These are phyloP conservation scores for Pseudonaja textilis DNA, from an alignment of 2,113 vertebrate genomes.

Conservation along the genomic window DNA sequence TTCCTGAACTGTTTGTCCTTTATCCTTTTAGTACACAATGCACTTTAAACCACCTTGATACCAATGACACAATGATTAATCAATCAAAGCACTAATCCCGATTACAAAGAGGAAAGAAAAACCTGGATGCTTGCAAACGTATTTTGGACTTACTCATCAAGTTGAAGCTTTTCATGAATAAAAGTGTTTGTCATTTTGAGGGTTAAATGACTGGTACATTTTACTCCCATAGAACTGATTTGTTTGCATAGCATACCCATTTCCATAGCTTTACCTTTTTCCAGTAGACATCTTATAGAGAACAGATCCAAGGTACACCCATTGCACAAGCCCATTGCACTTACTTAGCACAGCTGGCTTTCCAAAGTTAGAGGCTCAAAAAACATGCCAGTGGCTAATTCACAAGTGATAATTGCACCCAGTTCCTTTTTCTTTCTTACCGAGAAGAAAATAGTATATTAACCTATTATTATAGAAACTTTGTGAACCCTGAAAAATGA, in stretches of 20 bases:
- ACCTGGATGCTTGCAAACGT: fast-evolving
- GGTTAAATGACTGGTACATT: constrained; percentile 36
- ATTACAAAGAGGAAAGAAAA: neutral
- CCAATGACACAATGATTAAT: neutral
- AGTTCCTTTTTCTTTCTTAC: constrained; percentile 32
- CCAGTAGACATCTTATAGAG: neutral
- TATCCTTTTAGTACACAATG: neutral
- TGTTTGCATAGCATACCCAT: constrained; percentile 10
- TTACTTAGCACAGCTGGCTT: constrained; percentile 47
- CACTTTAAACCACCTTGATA: neutral
- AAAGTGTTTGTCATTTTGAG: neutral
- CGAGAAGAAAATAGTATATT: constrained; percentile 5
- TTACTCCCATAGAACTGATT: constrained; percentile 31
- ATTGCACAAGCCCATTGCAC: constrained; percentile 52
- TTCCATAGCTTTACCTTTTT: constrained; percentile 31
- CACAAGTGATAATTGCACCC: constrained; percentile 48
- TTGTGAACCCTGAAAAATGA: neutral
- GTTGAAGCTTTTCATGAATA: constrained; percentile 13
- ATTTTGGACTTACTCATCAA: constrained; percentile 16
- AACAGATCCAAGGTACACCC: constrained; percentile 34
- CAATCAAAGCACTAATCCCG: neutral
- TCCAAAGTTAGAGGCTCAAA: constrained; percentile 30
- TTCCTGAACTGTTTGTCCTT: neutral
- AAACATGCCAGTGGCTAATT: constrained; percentile 7
- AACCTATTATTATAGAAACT: neutral